Conservation (phyloP, 1,140 invertebrate species). For the Chrysomallon squamiferum region DNA sequence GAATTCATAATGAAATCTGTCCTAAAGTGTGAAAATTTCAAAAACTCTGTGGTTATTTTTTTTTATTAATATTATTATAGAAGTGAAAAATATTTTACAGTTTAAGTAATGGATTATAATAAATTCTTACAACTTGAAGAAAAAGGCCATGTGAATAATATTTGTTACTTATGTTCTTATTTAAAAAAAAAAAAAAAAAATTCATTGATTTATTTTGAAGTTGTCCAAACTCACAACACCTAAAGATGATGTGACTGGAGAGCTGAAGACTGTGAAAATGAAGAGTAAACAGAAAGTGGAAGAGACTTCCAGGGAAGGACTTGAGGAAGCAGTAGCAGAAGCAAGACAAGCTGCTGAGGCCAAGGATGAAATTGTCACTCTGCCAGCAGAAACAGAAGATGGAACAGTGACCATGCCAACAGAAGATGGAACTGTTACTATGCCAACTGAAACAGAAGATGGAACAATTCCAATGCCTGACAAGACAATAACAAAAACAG, state of each 20-base stretch:
- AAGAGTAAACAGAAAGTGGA: conserved; percentile 38
- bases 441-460: background rate
- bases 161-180: too few relatives aligned
- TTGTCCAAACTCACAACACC: conserved; percentile 39
- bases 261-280: conserved; percentile 39
- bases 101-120: too few relatives aligned
- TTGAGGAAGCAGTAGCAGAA: conserved; percentile 12
- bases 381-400: conserved; percentile 18
- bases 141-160: too few relatives aligned
- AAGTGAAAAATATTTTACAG: too few relatives aligned
- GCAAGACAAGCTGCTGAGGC: conserved; percentile 20
- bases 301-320: conserved; percentile 34
- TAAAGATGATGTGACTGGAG: conserved; percentile 41
- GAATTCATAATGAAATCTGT: too few relatives aligned
- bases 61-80: too few relatives aligned
- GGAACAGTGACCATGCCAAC: conserved; percentile 30
- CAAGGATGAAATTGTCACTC: background rate
- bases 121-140: too few relatives aligned
- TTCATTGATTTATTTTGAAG: conserved; percentile 15
- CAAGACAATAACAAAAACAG: background rate
- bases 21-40: too few relatives aligned
- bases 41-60: too few relatives aligned
- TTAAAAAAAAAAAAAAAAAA: too few relatives aligned
- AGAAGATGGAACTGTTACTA: conserved; percentile 8
- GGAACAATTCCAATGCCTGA: background rate